Evolutionary conservation across 1,140 invertebrate species (phyloP), one percentile per base, ranked within the genome.

Genomic region (Araneus ventricosus): DNA sequence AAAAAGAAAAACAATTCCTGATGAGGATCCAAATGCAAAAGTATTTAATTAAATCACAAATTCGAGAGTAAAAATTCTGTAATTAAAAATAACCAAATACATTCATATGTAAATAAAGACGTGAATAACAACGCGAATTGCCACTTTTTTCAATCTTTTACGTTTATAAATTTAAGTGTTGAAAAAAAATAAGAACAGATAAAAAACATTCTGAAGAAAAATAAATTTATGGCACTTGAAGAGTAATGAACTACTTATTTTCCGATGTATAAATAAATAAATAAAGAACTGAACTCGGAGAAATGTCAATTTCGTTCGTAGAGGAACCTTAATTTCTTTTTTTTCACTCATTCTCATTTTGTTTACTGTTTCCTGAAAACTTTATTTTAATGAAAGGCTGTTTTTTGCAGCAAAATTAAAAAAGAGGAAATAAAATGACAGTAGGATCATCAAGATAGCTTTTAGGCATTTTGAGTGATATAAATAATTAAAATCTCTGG

Each of bases 391-490:
- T 87, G 14, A 34, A 61, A 34, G 5, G n/a, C 45, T 84, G 7
- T 52, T 87, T 30, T 57, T 5, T 10, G 17, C 10, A 67, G 27
- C 63, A 52, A 14, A 57, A 45, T 17, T 61, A 30, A 61, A 87
- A 61, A 20, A 4, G 20, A 75, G 1, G 20, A 27, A 75, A 75
- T 37, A 27, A 67, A 67, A 67, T 67, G 10, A 57, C 30, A 37
- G 45, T 52, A 57, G 24, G 6, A 30, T 57, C 4, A 86, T 59
- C 7, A 30, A 17, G 30, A 37, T 37, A 37, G 30, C 14, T 61
- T 87, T 59, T 34, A 87, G n/a, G 85, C 85, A 39, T 87, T 87
- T 59, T 45, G 45, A 59, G 57, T 85, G 82, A 27, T 85, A 86
- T 37, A 61, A 87, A 59, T 87, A 87, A 63, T 87, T 86, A 86